Evolutionary conservation across 2,888 invertebrate species (phyloP), one percentile per base, ranked within the genome.

Genomic region (Branchipolynoe longqiensis): DNA sequence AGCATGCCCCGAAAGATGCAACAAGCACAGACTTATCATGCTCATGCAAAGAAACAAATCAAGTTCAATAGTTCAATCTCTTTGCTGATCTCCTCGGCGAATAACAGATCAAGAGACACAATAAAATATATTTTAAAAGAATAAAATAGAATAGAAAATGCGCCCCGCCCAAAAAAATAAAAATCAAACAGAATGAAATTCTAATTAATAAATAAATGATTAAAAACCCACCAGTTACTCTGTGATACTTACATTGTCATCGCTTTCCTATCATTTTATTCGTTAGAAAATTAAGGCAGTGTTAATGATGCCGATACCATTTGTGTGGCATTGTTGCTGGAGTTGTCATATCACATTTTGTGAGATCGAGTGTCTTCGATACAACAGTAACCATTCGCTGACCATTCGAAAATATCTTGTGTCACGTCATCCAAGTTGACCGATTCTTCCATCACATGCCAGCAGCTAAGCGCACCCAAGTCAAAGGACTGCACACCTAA

Each of bases 201-300:
- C 62, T 28, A 62, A 2, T 31, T n/a, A 62, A 25, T 22, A 56
- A 56, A 4, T 22, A 12, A 4, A 3, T 3, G 3, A n/a, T 4
- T 31, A 14, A 62, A 14, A 14, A 62, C 62, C 62, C 31, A 62
- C 25, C 25, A 62, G 62, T 69, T 69, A 69, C 38, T n/a, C 69
- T 69, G 69, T n/a, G 22, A 48, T 78, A 78, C 78, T 78, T 78
- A 78, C 78, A 78, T 78, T 78, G 54, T 41, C 78, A 78, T 78
- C 78, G 54, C 78, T 78, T 54, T 78, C 78, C 78, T 78, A 48
- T 78, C 12, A 48, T 74, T 62, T 74, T 25, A 62, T 33, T 6
- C 18, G 69, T 69, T 69, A 69, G 33, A 33, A 69, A 69, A 69
- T 69, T 38, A 69, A 69, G 36, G 6, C n/a, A 69, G 38, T 69